Evolutionary conservation across 2,113 vertebrate genomes (phyloP).

Genomic region (Carollia perspicillata): DNA sequence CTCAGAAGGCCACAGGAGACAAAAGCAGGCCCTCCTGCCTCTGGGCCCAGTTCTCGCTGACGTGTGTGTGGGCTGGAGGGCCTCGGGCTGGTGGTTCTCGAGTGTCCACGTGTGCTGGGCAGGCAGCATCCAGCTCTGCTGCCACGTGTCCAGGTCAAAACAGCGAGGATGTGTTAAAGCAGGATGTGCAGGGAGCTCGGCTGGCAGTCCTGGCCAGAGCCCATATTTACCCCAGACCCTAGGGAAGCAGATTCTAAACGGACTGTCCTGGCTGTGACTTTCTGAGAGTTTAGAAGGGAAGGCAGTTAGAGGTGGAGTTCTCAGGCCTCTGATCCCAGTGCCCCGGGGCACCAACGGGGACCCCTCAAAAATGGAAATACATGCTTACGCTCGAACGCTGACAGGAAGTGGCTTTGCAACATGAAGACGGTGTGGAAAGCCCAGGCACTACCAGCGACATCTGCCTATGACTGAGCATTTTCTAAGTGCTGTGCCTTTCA

Average conservation of each 20-base stretch:
- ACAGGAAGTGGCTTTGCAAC: background rate
- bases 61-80: background rate
- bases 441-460: background rate
- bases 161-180: too few species aligned
- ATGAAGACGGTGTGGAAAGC: background rate
- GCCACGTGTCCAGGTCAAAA: background rate
- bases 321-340: background rate
- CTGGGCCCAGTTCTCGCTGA: background rate
- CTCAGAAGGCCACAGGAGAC: background rate
- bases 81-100: background rate
- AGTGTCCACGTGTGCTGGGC: fast-evolving
- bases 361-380: background rate
- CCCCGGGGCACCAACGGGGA: background rate
- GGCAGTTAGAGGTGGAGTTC: background rate
- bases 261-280: background rate
- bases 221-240: background rate
- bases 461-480: background rate
- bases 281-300: background rate
- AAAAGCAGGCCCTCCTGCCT: background rate
- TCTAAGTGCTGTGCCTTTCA: fast-evolving
- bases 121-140: fast-evolving
- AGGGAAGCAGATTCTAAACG: background rate
- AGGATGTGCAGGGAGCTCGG: background rate
- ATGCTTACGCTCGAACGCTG: background rate
- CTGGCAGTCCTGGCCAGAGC: background rate